Evolutionary conservation across 2,113 vertebrate species (phyloP).

Genomic region (Toxostoma redivivum): DNA sequence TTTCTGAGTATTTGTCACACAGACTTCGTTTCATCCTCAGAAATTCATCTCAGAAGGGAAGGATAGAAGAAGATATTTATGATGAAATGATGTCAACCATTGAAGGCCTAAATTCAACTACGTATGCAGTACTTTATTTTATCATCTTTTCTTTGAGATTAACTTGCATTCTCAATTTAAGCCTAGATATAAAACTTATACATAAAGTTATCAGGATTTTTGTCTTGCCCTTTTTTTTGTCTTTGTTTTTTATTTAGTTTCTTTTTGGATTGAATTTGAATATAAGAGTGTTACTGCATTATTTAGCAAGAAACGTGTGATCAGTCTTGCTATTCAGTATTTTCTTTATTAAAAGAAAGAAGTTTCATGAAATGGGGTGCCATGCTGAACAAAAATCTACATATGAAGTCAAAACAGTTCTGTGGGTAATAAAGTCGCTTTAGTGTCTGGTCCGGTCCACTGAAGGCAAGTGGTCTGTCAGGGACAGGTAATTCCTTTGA

Average conservation of each 20-base stretch:
- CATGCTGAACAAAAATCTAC: neutral
- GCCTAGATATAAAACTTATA: neutral
- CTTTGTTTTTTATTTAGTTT: neutral
- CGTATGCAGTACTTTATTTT: slow-evolving; percentile 69
- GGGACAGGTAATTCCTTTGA: neutral
- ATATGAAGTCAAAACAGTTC: neutral
- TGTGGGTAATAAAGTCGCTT: neutral
- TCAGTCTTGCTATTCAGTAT: neutral
- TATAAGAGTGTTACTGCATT: neutral
- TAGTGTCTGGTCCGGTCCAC: neutral
- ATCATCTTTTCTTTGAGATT: neutral
- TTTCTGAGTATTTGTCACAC: slow-evolving; percentile 1
- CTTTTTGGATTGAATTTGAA: neutral
- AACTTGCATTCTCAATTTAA: neutral
- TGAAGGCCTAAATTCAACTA: slow-evolving; percentile 89
- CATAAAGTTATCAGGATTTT: neutral
- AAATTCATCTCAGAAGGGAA: slow-evolving; percentile 88
- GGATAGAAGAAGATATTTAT: slow-evolving; percentile 89
- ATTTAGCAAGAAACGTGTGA: neutral
- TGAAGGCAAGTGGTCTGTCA: neutral
- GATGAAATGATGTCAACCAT: slow-evolving; percentile 95
- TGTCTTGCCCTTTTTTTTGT: neutral
- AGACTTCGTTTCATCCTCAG: slow-evolving; percentile 64
- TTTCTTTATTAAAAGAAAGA: neutral
- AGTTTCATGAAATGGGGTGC: neutral